These are phyloP conservation scores for Lutjanus erythropterus DNA, from an alignment of 2,113 vertebrate genomes.

Conservation along the genomic window DNA sequence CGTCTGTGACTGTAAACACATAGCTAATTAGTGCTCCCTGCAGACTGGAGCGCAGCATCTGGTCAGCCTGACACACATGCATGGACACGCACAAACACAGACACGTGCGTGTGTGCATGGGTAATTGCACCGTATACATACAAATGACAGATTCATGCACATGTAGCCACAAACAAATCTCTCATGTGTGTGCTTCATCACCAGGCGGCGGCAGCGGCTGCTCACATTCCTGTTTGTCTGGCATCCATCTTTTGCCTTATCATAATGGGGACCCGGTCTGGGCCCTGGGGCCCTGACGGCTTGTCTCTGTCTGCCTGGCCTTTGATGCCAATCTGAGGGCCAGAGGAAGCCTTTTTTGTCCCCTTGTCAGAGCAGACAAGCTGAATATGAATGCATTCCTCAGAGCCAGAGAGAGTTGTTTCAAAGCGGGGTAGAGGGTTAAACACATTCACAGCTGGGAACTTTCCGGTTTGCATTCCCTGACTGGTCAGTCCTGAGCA, in stretches of 20 bases:
- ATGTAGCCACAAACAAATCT: constrained; percentile 24
- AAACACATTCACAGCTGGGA: constrained; percentile 38
- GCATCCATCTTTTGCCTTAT: constrained; percentile 44
- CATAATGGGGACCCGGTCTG: constrained; percentile 33
- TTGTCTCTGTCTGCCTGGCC: constrained; percentile 44
- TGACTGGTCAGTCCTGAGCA: constrained; percentile 24
- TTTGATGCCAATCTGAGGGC: constrained; percentile 69
- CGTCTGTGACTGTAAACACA: constrained; percentile 73
- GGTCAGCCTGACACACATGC: constrained; percentile 57
- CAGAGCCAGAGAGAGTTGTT: background rate
- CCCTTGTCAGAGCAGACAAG: constrained; percentile 27
- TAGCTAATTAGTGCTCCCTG: constrained; percentile 75
- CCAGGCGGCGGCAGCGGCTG: background rate
- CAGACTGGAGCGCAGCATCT: constrained; percentile 69
- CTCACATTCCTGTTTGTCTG: constrained; percentile 51
- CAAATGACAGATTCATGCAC: constrained; percentile 18
- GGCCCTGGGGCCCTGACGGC: constrained; percentile 30
- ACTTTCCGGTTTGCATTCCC: constrained; percentile 38
- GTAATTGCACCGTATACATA: constrained; percentile 35
- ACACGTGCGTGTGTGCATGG: background rate
- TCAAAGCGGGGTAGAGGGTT: constrained; percentile 11
- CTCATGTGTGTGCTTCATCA: constrained; percentile 20
- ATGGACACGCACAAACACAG: constrained; percentile 5
- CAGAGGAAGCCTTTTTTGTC: constrained; percentile 33
- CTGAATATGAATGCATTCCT: constrained; percentile 44